phyloP scores from a whole-genome alignment of 2,888 invertebrate species.

The Sussaba pulchella region DNA sequence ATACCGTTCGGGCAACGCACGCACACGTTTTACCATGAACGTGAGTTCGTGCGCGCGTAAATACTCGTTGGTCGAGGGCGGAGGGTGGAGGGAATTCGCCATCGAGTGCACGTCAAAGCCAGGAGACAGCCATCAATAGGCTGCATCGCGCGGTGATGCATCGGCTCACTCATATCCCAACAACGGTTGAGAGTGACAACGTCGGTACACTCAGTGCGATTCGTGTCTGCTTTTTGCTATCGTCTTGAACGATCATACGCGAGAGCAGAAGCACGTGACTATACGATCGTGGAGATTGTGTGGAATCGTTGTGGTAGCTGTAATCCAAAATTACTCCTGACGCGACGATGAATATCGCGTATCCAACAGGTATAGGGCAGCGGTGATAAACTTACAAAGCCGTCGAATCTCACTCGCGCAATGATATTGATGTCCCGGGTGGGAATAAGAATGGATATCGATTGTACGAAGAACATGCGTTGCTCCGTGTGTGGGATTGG shows the following conservation, averaged over 20 bases:
- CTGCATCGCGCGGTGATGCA: conserved; percentile 68
- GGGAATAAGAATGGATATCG: neutral
- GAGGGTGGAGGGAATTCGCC: neutral
- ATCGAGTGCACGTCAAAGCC: conserved; percentile 70
- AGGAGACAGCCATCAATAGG: conserved; percentile 75
- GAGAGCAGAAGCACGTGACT: conserved; percentile 13
- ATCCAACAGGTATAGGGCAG: neutral
- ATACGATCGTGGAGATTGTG: neutral
- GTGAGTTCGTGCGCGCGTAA: conserved; percentile 16
- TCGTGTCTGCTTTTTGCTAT: conserved; percentile 3
- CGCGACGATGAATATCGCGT: neutral
- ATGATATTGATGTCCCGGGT: neutral
- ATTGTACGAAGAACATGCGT: neutral
- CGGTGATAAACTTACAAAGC: neutral
- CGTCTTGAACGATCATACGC: conserved; percentile 32
- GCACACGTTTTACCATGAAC: conserved; percentile 24
- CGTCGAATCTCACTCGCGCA: neutral
- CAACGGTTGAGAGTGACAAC: conserved; percentile 43
- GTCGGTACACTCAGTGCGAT: conserved; percentile 19
- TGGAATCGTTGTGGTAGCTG: conserved; percentile 18
- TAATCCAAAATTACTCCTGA: conserved; percentile 19
- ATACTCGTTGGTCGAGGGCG: conserved; percentile 10
- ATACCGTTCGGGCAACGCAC: conserved; percentile 45
- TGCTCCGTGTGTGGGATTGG: too few species aligned
- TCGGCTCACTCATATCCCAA: conserved; percentile 56